A percentile compares a stretch with the other conserved stretches of the same genome.
Conservation (phyloP, 2,113 vertebrate species). For the Equus quagga region DNA sequence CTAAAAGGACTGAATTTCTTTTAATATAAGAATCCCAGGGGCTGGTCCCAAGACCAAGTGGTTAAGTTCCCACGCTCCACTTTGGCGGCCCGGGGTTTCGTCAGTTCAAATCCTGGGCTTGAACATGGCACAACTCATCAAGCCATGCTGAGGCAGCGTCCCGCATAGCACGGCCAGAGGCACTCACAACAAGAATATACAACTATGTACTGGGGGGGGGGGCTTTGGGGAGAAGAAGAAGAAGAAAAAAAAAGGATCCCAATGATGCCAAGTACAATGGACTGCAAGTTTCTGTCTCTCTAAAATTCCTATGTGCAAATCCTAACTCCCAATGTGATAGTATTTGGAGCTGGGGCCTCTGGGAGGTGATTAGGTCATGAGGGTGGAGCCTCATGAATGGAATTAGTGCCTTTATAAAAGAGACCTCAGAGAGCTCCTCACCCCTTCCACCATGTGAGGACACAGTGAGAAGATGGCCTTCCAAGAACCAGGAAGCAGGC, state of each 20-base stretch:
- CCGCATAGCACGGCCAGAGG: too few species aligned
- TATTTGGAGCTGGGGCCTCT: neutral
- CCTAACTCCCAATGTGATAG: neutral
- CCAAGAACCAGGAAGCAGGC: neutral
- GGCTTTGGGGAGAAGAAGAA: too few species aligned
- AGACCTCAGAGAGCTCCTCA: neutral
- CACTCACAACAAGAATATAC: too few species aligned
- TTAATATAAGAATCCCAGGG: neutral
- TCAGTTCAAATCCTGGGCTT: too few species aligned
- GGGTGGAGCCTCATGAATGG: neutral
- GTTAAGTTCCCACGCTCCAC: too few species aligned
- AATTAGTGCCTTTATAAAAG: neutral
- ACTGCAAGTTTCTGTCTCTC: neutral
- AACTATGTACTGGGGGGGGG: too few species aligned
- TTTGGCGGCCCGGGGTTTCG: too few species aligned
- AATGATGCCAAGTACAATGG: neutral
- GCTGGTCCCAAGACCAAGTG: too few species aligned
- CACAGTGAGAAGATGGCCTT: neutral
- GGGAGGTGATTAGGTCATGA: neutral
- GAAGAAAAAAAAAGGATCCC: neutral
- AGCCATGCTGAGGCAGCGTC: too few species aligned
- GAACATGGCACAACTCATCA: too few species aligned
- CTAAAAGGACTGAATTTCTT: neutral
- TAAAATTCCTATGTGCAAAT: neutral
- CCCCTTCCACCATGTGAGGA: neutral